Evolutionary conservation across 1,140 invertebrate species (phyloP).

Genomic region (Caenorhabditis inopinata): DNA sequence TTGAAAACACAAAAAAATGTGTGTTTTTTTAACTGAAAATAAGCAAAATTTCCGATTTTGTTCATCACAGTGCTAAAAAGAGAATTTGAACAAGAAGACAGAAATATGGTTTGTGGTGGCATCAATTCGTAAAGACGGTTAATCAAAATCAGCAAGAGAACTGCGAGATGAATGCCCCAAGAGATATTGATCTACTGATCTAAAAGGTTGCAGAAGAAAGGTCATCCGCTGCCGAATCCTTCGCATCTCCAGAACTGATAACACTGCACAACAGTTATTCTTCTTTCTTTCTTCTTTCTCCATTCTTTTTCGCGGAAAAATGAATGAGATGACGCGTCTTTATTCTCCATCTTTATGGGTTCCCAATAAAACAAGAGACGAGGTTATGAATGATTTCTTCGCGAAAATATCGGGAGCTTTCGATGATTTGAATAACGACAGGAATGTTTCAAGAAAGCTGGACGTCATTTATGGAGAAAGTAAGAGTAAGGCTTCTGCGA

Average conservation of each 20-base stretch:
- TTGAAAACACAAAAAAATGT: too few relatives aligned
- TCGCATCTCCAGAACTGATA: too few relatives aligned
- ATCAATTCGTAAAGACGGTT: background rate
- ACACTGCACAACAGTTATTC: too few relatives aligned
- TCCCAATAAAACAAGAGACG: background rate
- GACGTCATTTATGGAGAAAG: background rate
- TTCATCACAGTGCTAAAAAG: too few relatives aligned
- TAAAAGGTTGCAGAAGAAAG: background rate
- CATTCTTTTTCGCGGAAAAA: background rate
- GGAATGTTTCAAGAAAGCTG: background rate
- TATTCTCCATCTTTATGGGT: conserved; percentile 6
- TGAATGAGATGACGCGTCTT: background rate
- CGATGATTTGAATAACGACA: background rate
- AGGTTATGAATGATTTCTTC: conserved; percentile 1
- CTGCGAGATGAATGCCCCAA: background rate
- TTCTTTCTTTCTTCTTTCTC: background rate
- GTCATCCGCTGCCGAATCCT: background rate
- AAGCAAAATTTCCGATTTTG: too few relatives aligned
- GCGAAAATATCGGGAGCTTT: background rate
- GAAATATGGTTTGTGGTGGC: too few relatives aligned
- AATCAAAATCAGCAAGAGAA: background rate
- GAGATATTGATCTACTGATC: background rate
- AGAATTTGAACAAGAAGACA: too few relatives aligned
- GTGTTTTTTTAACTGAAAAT: too few relatives aligned
- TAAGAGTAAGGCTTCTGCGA: too few relatives aligned